Evolutionary conservation across 2,797 vertebrate species (phyloP).

Genomic region (Neosalanx taihuensis): DNA sequence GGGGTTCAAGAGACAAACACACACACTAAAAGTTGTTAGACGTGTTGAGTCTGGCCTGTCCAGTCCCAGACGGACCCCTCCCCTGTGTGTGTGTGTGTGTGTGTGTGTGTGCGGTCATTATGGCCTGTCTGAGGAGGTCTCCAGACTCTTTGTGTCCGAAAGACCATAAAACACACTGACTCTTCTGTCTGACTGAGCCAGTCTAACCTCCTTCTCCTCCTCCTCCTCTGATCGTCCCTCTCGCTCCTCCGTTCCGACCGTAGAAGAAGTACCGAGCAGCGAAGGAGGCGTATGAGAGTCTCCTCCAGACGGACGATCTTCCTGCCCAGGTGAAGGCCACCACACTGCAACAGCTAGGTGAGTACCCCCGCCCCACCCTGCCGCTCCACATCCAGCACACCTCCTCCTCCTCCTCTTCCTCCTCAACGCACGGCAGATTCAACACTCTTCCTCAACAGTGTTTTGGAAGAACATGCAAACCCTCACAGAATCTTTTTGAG

Average conservation of each 20-base stretch:
- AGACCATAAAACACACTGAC: constrained; percentile 61
- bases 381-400: too few relatives aligned
- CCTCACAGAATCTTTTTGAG: too few relatives aligned
- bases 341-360: constrained; percentile 96
- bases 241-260: constrained; percentile 33
- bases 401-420: too few relatives aligned
- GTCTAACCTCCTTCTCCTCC: constrained; percentile 20
- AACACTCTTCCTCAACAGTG: too few relatives aligned
- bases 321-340: constrained; percentile 97
- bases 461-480: too few relatives aligned
- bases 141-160: constrained; percentile 64
- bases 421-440: neutral
- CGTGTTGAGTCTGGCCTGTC: constrained; percentile 67
- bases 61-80: constrained; percentile 57
- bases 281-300: constrained; percentile 96
- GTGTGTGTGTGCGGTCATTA: constrained; percentile 50
- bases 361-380: constrained; percentile 53
- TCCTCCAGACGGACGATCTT: constrained; percentile 94
- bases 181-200: constrained; percentile 62
- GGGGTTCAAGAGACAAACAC: constrained; percentile 12
- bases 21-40: constrained; percentile 39
- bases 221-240: constrained; percentile 3
- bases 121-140: constrained; percentile 56
- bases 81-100: constrained; percentile 39
- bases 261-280: constrained; percentile 97